A percentile compares a stretch with the other conserved stretches of the same genome.
Conservation (phyloP, 2,113 vertebrate species). For the Ivindomyrus marchei region DNA sequence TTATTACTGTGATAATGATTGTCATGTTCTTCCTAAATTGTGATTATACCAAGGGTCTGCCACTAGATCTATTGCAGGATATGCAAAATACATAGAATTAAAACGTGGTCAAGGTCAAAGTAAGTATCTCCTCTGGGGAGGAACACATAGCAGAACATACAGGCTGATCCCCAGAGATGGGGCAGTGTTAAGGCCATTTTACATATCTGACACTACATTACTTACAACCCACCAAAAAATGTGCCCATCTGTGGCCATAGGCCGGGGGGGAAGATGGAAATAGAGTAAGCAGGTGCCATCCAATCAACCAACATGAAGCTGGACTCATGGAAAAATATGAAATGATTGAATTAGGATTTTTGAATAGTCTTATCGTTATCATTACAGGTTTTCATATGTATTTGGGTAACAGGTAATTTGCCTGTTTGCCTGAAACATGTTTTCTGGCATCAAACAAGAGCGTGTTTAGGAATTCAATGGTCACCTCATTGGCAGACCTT, state of each 20-base stretch:
- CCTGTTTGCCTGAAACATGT: neutral
- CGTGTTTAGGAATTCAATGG: neutral
- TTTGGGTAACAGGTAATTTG: neutral
- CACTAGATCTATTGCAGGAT: neutral
- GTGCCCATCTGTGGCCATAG: constrained; percentile 22
- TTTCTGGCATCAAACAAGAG: neutral
- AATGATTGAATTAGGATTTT: neutral
- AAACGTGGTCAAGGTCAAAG: neutral
- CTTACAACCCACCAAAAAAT: constrained; percentile 28
- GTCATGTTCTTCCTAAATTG: neutral
- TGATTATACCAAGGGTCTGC: neutral
- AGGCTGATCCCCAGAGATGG: constrained; percentile 11
- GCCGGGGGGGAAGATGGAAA: neutral
- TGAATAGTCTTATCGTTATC: neutral
- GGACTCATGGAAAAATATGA: neutral
- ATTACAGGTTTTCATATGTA: neutral
- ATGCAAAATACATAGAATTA: neutral
- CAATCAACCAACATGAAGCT: neutral
- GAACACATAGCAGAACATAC: constrained; percentile 26
- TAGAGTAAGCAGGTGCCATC: neutral
- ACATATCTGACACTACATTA: neutral
- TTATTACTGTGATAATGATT: neutral
- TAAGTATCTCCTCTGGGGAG: neutral
- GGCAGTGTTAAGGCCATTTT: neutral
- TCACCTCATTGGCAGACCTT: neutral